phyloP scores from a whole-genome alignment of 2,888 invertebrate genomes.

The Chelonus formosanus region DNA sequence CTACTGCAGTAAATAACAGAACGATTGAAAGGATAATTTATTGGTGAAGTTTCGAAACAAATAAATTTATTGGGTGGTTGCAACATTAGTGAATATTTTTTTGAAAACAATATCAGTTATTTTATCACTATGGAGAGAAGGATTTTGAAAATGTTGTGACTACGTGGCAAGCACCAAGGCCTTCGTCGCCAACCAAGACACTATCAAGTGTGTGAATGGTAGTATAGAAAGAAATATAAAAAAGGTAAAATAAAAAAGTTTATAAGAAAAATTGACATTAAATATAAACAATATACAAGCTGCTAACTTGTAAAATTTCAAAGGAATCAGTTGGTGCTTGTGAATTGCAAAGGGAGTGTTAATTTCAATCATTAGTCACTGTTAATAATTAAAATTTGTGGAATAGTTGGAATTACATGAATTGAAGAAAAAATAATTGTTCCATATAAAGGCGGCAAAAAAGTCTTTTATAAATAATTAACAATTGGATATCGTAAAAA shows the following conservation, averaged over 20 bases:
- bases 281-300: constrained; percentile 5
- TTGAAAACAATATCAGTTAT: neutral
- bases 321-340: no score
- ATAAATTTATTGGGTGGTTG: constrained; percentile 9
- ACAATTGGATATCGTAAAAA: no score
- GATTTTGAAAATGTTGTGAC: constrained; percentile 64
- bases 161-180: constrained; percentile 50
- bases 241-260: constrained; percentile 3
- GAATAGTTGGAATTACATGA: no score
- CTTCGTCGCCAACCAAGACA: constrained; percentile 55
- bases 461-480: no score
- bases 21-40: neutral
- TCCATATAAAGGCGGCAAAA: no score
- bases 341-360: no score
- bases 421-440: no score
- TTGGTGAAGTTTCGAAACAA: neutral
- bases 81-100: neutral
- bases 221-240: constrained; percentile 39
- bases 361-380: no score
- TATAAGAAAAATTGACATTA: constrained; percentile 6
- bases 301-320: no score
- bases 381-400: no score
- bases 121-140: constrained; percentile 56
- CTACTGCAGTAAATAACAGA: no score
- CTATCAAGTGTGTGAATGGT: constrained; percentile 62